Percentiles rank a stretch among this genome's conserved stretches.
Conservation (phyloP, 2,113 vertebrate species). For the Hemicordylus capensis region DNA sequence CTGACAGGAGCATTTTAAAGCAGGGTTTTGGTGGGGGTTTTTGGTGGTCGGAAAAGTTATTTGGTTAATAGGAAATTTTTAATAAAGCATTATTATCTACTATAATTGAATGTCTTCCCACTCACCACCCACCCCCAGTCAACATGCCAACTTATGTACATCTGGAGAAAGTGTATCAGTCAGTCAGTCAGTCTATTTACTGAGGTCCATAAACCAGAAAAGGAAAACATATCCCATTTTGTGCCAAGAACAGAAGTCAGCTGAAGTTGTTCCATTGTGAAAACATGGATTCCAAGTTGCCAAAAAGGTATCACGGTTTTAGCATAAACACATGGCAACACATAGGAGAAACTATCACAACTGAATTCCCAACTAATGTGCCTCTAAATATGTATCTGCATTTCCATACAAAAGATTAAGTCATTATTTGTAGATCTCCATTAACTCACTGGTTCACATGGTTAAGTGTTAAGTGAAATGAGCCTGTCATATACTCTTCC, state of each 20-base stretch:
- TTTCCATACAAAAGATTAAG: not conserved
- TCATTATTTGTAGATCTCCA: not conserved
- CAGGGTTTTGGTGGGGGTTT: too few relatives aligned
- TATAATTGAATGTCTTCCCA: not conserved
- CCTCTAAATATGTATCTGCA: not conserved
- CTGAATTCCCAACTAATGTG: not conserved
- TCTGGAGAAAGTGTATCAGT: too few relatives aligned
- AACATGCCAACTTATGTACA: not conserved
- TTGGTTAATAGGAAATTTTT: not conserved
- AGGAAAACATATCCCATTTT: not conserved
- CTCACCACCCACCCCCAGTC: not conserved
- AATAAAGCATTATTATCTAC: not conserved
- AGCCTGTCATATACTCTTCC: too few relatives aligned
- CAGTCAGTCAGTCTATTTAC: too few relatives aligned
- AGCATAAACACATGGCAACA: not conserved
- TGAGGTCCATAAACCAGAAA: too few relatives aligned
- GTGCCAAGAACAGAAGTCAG: not conserved
- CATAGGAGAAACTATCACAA: not conserved
- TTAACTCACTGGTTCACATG: too few relatives aligned
- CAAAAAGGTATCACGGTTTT: not conserved
- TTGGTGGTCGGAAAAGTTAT: too few relatives aligned
- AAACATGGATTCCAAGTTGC: not conserved
- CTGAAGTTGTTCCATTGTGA: not conserved
- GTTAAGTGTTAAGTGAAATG: too few relatives aligned
- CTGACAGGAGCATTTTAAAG: not conserved